Conservation (phyloP, 2,113 vertebrate species). For the Nerophis ophidion region DNA sequence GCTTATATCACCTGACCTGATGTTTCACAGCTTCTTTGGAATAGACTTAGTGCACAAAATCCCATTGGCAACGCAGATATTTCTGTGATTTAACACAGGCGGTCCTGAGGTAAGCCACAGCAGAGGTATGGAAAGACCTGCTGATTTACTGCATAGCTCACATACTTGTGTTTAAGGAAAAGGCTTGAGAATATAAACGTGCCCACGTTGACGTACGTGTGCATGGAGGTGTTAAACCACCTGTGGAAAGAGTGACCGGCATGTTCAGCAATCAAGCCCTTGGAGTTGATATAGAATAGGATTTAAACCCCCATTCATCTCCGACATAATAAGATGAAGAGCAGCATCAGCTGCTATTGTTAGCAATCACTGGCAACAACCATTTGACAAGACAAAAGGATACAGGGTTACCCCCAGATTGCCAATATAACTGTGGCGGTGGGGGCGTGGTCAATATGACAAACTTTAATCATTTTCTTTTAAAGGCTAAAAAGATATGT, state of each 20-base stretch:
- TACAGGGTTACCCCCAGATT: not conserved
- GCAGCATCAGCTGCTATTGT: constrained; percentile 7
- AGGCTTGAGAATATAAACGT: not conserved
- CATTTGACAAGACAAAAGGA: not conserved
- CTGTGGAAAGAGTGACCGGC: constrained; percentile 37
- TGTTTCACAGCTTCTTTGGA: not conserved
- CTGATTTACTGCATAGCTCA: constrained; percentile 46
- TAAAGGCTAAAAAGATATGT: too few species aligned
- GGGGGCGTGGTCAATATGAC: too few species aligned
- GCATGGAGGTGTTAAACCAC: constrained; percentile 16
- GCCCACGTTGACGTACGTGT: constrained; percentile 2
- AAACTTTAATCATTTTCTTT: too few species aligned
- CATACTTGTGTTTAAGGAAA: constrained; percentile 36
- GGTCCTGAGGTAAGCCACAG: constrained; percentile 28
- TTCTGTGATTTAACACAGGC: constrained; percentile 16
- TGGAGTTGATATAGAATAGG: not conserved
- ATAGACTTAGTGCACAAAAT: not conserved
- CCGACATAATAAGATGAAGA: constrained; percentile 1
- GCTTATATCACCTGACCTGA: constrained; percentile 1
- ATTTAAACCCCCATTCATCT: not conserved
- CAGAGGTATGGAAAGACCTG: constrained; percentile 33
- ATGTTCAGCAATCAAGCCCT: not conserved
- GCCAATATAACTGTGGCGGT: too few species aligned
- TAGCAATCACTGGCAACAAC: too few species aligned
- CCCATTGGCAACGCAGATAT: not conserved